Evolutionary conservation across 2,888 invertebrate genomes (phyloP).

Genomic region (Cacoxenus indagator): DNA sequence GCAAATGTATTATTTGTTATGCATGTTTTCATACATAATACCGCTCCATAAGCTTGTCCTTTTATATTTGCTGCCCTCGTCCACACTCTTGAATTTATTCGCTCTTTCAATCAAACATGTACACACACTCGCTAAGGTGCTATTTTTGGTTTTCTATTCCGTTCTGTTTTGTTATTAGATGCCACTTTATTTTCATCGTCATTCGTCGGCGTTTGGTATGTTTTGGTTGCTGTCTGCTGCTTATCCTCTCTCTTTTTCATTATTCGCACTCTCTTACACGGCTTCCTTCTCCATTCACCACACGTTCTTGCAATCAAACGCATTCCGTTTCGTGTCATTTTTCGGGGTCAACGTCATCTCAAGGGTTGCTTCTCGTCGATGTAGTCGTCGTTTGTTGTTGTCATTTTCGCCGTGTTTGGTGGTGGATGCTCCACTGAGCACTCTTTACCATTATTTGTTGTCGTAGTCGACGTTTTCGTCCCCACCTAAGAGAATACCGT

Average conservation of each 20-base stretch:
- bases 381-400: not conserved
- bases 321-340: slow-evolving; percentile 58
- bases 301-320: slow-evolving; percentile 45
- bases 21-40: slow-evolving; percentile 59
- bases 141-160: not conserved
- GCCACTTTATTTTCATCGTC: slow-evolving; percentile 59
- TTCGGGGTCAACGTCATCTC: slow-evolving; percentile 68
- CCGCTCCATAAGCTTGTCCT: slow-evolving; percentile 56
- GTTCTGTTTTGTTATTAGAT: slow-evolving; percentile 51
- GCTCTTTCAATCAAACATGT: not conserved
- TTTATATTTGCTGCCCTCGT: slow-evolving; percentile 33
- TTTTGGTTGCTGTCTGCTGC: slow-evolving; percentile 16
- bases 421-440: not conserved
- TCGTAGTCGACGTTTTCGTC: not conserved
- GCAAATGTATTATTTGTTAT: slow-evolving; percentile 14
- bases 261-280: not conserved
- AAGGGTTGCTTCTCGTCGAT: slow-evolving; percentile 56
- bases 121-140: not conserved
- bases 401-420: not conserved
- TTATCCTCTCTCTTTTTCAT: not conserved
- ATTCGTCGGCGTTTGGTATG: slow-evolving; percentile 40
- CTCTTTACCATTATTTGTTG: not conserved
- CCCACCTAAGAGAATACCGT: no score
- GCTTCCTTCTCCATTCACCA: not conserved
- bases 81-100: slow-evolving; percentile 40